Conservation (phyloP, 2,888 invertebrate species). For the Salpingus planirostris region DNA sequence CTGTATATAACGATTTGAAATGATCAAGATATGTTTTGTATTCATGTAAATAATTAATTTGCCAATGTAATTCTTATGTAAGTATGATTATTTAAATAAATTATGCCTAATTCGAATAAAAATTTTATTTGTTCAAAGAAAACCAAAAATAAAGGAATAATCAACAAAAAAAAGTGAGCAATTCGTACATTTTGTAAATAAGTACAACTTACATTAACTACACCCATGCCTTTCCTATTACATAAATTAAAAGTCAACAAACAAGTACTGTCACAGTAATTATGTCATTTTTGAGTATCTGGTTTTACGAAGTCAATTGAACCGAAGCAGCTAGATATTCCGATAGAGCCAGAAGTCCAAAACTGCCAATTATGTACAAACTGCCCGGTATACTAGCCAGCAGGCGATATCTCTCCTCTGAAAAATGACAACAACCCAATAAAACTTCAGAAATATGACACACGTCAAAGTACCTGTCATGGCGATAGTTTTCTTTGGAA, state of each 20-base stretch:
- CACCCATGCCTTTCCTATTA: no score
- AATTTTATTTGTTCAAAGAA: no score
- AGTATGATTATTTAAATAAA: background rate
- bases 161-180: no score
- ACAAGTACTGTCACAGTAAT: no score
- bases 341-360: conserved; percentile 53
- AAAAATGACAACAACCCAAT: conserved; percentile 36
- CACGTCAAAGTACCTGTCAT: no score
- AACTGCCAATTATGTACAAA: conserved; percentile 64
- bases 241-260: no score
- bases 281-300: no score
- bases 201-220: no score
- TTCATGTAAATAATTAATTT: conserved; percentile 29
- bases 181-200: no score
- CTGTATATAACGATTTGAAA: conserved; percentile 24
- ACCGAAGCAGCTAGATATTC: conserved; percentile 27
- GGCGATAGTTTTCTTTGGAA: conserved; percentile 58
- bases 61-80: conserved; percentile 22
- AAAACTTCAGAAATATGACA: background rate
- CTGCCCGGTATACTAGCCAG: conserved; percentile 73
- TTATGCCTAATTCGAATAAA: background rate
- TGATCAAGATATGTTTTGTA: conserved; percentile 25
- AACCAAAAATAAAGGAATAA: no score
- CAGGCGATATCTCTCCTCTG: conserved; percentile 70
- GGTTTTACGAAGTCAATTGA: no score